Evolutionary conservation across 2,888 invertebrate genomes (phyloP).

Genomic region (Apodemia duryi): DNA sequence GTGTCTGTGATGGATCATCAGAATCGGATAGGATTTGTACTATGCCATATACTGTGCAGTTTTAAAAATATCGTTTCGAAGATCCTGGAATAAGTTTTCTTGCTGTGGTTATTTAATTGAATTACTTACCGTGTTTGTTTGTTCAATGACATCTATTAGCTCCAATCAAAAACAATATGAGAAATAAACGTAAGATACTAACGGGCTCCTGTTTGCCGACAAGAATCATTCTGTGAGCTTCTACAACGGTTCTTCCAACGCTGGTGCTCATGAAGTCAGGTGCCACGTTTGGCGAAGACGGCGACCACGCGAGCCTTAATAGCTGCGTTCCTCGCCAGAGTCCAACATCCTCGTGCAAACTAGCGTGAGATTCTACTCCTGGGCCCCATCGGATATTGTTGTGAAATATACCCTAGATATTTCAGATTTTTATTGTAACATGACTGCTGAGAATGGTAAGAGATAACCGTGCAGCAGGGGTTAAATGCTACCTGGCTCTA

Average conservation of each 20-base stretch:
- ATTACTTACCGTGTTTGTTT: too few species aligned
- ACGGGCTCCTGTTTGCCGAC: conserved; percentile 27
- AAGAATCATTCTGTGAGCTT: conserved; percentile 43
- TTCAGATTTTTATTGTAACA: neutral
- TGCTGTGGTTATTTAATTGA: too few species aligned
- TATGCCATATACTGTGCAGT: too few species aligned
- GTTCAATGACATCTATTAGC: too few species aligned
- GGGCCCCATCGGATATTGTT: conserved; percentile 78
- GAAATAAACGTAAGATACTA: conserved; percentile 17
- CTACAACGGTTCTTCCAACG: conserved; percentile 38
- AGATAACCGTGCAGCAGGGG: too few species aligned
- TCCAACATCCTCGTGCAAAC: conserved; percentile 73
- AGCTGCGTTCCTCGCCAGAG: conserved; percentile 73
- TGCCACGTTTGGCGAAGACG: conserved; percentile 41
- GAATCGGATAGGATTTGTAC: too few species aligned
- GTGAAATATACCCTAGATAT: conserved; percentile 65
- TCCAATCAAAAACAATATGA: too few species aligned
- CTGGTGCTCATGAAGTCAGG: conserved; percentile 42
- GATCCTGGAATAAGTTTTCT: too few species aligned
- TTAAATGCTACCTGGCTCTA: too few species aligned
- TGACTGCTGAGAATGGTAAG: neutral
- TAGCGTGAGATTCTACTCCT: conserved; percentile 64
- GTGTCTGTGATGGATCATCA: too few species aligned
- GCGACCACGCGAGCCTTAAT: conserved; percentile 62
- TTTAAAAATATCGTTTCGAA: too few species aligned